Conservation (phyloP, 2,888 invertebrate species). For the Geophilus truncorum region DNA sequence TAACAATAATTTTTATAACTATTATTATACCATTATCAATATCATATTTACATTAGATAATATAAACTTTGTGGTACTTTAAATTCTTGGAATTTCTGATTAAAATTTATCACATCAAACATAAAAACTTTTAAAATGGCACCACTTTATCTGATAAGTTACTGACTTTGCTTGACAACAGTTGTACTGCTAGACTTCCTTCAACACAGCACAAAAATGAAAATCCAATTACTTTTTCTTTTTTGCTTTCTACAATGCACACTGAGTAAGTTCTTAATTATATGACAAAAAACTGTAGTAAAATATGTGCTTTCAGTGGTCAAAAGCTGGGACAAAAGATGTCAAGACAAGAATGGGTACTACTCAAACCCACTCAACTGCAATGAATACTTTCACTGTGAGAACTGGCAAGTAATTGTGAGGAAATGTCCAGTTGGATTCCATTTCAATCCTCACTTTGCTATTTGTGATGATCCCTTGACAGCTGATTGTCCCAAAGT, state of each 20-base stretch:
- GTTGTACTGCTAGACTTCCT: too few species aligned
- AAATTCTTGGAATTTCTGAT: too few species aligned
- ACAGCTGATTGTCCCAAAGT: constrained; percentile 31
- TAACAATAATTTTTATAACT: too few species aligned
- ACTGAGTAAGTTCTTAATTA: too few species aligned
- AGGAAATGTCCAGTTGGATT: constrained; percentile 37
- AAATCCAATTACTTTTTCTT: neutral
- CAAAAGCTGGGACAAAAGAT: neutral
- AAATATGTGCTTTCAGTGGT: neutral
- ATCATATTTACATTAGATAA: too few species aligned
- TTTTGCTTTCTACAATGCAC: neutral
- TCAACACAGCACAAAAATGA: too few species aligned
- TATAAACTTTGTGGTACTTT: too few species aligned
- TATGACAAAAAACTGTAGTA: neutral
- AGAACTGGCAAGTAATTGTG: constrained; percentile 32
- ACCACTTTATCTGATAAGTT: neutral
- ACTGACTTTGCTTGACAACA: neutral
- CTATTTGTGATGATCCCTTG: constrained; percentile 39
- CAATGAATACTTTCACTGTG: constrained; percentile 36
- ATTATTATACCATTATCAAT: too few species aligned
- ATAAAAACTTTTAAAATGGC: too few species aligned
- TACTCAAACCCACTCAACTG: constrained; percentile 36
- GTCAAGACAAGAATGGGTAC: constrained; percentile 19
- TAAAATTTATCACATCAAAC: too few species aligned
- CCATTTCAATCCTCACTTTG: constrained; percentile 35